These are phyloP conservation scores for Clunio marinus DNA, from an alignment of 2,888 invertebrate species.

Conservation along the genomic window DNA sequence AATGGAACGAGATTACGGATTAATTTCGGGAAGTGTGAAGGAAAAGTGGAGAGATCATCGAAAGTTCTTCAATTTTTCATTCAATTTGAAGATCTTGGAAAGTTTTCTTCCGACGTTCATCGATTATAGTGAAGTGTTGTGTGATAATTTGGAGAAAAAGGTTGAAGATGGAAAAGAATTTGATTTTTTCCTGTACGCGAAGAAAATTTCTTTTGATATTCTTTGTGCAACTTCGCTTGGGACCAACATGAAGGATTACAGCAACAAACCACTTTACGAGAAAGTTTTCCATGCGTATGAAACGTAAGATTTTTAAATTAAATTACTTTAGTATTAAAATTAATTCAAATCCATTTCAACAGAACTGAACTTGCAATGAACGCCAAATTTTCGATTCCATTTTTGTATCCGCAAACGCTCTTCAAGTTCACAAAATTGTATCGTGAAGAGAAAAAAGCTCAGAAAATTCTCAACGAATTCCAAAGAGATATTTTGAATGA, in stretches of 20 bases:
- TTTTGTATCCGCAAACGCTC: background rate
- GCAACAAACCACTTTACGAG: background rate
- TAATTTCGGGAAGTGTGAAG: background rate
- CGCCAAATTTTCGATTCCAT: background rate
- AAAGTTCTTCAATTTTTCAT: background rate
- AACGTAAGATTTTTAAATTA: background rate
- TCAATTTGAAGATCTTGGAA: background rate
- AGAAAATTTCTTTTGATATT: background rate
- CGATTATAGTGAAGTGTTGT: background rate
- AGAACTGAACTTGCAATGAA: background rate
- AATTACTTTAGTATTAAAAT: too few species aligned
- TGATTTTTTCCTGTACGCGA: background rate
- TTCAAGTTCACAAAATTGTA: background rate
- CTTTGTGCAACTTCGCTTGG: background rate
- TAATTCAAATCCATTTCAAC: too few species aligned
- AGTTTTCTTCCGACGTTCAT: background rate
- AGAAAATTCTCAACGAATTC: background rate
- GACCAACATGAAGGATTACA: background rate
- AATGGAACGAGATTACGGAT: background rate
- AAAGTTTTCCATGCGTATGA: background rate
- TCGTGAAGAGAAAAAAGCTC: background rate
- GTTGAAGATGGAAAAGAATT: background rate
- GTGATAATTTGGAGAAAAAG: background rate
- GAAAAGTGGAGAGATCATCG: slow-evolving; percentile 12
- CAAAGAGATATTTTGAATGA: background rate